Conservation (phyloP, 35 echinoderm and acorn worm genomes). For the Heliocidaris tuberculata region DNA sequence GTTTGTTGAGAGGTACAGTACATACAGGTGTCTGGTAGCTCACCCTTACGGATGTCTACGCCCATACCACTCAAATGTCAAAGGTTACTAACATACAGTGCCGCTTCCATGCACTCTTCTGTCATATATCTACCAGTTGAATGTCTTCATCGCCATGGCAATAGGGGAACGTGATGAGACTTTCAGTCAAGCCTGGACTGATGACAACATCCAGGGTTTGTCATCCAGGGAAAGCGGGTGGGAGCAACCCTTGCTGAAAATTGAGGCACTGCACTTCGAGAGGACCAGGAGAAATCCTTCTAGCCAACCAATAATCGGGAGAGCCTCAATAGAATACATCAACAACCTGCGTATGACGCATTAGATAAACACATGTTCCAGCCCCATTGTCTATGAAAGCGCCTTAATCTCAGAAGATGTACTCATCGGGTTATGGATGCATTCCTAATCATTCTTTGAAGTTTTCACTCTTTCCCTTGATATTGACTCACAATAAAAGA, state of each 20-base stretch:
- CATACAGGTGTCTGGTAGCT: background rate
- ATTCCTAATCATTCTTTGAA: background rate
- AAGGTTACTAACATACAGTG: slow-evolving; percentile 20
- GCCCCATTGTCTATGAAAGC: background rate
- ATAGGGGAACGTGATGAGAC: background rate
- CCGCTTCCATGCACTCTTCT: background rate
- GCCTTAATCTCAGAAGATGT: background rate
- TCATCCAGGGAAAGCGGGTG: background rate
- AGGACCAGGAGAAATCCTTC: background rate
- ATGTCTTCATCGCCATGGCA: slow-evolving; percentile 42
- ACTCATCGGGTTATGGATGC: background rate
- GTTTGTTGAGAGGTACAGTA: background rate
- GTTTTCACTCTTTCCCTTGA: background rate
- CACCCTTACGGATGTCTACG: background rate
- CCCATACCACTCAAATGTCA: slow-evolving; percentile 27
- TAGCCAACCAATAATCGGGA: background rate
- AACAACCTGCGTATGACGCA: background rate
- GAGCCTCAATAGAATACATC: background rate
- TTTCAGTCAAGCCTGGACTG: background rate
- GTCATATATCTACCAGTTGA: background rate
- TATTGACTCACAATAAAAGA: background rate
- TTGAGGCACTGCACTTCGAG: background rate
- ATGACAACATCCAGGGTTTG: background rate
- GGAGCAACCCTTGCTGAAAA: background rate
- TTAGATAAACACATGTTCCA: background rate